These are phyloP conservation scores for Brachyrhaphis roseni DNA, from an alignment of 2,797 vertebrate genomes.

Conservation along the genomic window DNA sequence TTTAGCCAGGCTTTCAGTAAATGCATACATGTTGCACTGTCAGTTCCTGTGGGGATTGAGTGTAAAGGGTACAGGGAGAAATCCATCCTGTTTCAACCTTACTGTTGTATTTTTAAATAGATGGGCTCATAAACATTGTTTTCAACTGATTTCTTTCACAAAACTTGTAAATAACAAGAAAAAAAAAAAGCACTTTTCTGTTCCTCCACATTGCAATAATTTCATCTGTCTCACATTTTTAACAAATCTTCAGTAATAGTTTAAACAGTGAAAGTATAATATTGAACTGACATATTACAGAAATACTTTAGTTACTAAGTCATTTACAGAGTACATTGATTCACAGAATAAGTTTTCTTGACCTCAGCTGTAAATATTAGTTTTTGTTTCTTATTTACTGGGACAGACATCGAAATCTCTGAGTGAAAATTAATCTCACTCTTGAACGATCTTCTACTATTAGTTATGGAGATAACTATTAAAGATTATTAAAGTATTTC, in stretches of 20 bases:
- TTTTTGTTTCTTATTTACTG: not conserved
- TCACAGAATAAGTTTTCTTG: not conserved
- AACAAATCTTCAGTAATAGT: not conserved
- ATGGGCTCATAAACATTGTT: slow-evolving; percentile 14
- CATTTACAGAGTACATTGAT: not conserved
- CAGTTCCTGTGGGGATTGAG: slow-evolving; percentile 13
- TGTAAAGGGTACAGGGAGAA: slow-evolving; percentile 6
- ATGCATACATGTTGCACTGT: slow-evolving; percentile 2
- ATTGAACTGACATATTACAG: not conserved
- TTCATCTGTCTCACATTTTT: not conserved
- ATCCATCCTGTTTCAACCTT: slow-evolving; percentile 4
- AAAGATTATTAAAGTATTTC: not conserved
- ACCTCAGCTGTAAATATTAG: not conserved
- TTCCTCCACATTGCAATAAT: not conserved
- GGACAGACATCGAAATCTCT: not conserved
- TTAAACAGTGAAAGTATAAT: not conserved
- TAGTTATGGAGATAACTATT: not conserved
- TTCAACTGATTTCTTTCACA: not conserved
- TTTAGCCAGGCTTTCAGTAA: slow-evolving; percentile 19
- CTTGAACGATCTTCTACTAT: too few relatives aligned
- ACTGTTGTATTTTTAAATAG: slow-evolving; percentile 22
- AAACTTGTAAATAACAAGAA: not conserved
- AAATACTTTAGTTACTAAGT: not conserved
- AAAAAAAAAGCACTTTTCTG: not conserved
- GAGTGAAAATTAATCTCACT: not conserved